A percentile compares a stretch with the other conserved stretches of the same genome.
phyloP scores from a whole-genome alignment of 2,888 invertebrate genomes.

The Neoascia interrupta region DNA sequence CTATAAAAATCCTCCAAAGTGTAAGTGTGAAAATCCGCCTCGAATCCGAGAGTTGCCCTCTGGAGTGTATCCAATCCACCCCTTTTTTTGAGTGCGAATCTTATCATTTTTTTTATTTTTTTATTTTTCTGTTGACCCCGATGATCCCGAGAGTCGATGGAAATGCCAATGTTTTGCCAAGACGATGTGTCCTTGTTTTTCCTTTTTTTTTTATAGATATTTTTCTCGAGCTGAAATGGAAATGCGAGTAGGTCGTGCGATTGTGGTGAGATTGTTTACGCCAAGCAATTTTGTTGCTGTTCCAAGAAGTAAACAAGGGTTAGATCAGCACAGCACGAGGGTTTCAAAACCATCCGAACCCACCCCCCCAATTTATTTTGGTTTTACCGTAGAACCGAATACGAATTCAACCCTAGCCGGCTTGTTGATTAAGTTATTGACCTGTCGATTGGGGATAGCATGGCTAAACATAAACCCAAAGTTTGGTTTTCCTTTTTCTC shows the following conservation, averaged over 20 bases:
- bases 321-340: no score
- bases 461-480: slow-evolving; percentile 20
- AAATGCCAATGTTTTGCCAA: slow-evolving; percentile 22
- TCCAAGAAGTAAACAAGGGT: slow-evolving; percentile 30
- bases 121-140: slow-evolving; percentile 31
- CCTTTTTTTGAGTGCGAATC: slow-evolving; percentile 20
- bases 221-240: slow-evolving; percentile 4
- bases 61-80: slow-evolving; percentile 44
- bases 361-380: slow-evolving; percentile 11
- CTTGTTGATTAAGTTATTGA: slow-evolving; percentile 67
- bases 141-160: slow-evolving; percentile 32
- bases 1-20: slow-evolving; percentile 51
- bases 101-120: background rate
- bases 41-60: slow-evolving; percentile 47
- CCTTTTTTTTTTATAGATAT: slow-evolving; percentile 10
- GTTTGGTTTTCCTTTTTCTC: slow-evolving; percentile 19
- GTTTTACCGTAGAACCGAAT: slow-evolving; percentile 6
- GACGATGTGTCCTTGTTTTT: slow-evolving; percentile 47
- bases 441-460: slow-evolving; percentile 44
- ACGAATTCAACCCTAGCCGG: slow-evolving; percentile 10
- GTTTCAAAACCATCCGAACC: no score
- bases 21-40: slow-evolving; percentile 62
- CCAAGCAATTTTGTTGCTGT: slow-evolving; percentile 41
- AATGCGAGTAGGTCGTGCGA: slow-evolving; percentile 55
- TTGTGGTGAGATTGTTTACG: slow-evolving; percentile 55